Percentiles rank a stretch among this genome's conserved stretches.
These are phyloP conservation scores for Pemphredon lugubris DNA, from an alignment of 2,888 invertebrate species.

Conservation along the genomic window DNA sequence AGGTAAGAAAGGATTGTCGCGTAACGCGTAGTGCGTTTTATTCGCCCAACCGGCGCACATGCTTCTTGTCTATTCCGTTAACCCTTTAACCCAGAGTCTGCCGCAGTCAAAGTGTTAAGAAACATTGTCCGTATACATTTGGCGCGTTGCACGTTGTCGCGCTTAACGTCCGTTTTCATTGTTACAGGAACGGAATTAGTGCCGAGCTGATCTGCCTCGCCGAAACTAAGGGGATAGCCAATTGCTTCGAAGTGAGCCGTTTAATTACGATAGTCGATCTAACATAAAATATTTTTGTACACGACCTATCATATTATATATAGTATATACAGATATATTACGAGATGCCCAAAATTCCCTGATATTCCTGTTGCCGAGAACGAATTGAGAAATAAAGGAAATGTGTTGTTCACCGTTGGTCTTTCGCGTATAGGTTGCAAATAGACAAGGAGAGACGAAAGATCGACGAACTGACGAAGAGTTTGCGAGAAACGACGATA, in stretches of 20 bases:
- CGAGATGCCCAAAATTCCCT: slow-evolving; percentile 39
- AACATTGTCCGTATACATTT: too few species aligned
- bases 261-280: slow-evolving; percentile 56
- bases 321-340: slow-evolving; percentile 29
- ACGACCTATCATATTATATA: slow-evolving; percentile 51
- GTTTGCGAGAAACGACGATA: too few species aligned
- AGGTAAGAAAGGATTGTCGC: too few species aligned
- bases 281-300: slow-evolving; percentile 66
- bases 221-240: slow-evolving; percentile 48
- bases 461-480: not conserved
- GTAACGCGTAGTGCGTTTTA: too few species aligned
- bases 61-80: too few species aligned
- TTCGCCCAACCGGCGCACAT: too few species aligned
- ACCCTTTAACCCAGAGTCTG: too few species aligned
- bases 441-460: not conserved
- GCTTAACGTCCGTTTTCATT: not conserved
- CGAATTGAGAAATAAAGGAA: not conserved
- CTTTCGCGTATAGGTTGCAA: not conserved
- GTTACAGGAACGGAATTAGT: slow-evolving; percentile 75
- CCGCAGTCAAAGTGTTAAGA: too few species aligned
- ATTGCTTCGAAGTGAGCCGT: slow-evolving; percentile 45
- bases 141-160: too few species aligned
- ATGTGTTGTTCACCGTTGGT: not conserved
- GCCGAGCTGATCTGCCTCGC: slow-evolving; percentile 69
- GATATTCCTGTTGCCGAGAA: not conserved